A percentile compares a stretch with the other conserved stretches of the same genome.
Conservation (phyloP, 2,113 vertebrate genomes). For the Crotalus viridis region DNA sequence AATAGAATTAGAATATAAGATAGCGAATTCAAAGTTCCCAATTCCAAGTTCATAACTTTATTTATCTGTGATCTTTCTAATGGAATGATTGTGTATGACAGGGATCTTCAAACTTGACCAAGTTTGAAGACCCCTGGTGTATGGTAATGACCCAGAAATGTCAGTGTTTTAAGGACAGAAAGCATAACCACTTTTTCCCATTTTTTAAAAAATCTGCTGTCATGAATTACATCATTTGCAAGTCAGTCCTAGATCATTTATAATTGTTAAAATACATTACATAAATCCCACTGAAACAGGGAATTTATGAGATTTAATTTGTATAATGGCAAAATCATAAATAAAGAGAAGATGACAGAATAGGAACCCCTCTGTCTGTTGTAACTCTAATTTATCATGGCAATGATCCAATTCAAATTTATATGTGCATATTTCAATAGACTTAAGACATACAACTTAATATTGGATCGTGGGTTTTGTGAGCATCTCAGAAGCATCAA, state of each 20-base stretch:
- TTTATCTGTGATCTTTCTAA: conserved; percentile 21
- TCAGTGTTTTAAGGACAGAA: background rate
- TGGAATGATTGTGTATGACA: conserved; percentile 1
- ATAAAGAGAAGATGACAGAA: background rate
- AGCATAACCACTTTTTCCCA: conserved; percentile 18
- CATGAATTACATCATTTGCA: background rate
- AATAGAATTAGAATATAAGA: conserved; percentile 25
- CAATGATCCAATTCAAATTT: background rate
- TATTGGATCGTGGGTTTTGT: background rate
- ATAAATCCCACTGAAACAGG: conserved; percentile 11
- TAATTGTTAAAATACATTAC: conserved; percentile 1
- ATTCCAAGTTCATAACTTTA: conserved; percentile 38
- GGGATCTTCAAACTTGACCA: too few species aligned
- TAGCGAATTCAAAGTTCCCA: background rate
- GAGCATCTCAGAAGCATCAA: background rate
- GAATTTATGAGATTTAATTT: background rate
- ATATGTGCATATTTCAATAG: background rate
- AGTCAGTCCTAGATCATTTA: background rate
- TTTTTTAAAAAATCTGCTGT: background rate
- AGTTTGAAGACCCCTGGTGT: too few species aligned
- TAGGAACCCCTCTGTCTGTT: background rate
- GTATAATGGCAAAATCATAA: conserved; percentile 2
- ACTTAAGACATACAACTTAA: background rate
- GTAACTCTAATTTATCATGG: background rate
- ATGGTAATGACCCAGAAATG: conserved; percentile 48